Evolutionary conservation across 2,888 invertebrate species (phyloP).

Genomic region (Ectemnius continuus): DNA sequence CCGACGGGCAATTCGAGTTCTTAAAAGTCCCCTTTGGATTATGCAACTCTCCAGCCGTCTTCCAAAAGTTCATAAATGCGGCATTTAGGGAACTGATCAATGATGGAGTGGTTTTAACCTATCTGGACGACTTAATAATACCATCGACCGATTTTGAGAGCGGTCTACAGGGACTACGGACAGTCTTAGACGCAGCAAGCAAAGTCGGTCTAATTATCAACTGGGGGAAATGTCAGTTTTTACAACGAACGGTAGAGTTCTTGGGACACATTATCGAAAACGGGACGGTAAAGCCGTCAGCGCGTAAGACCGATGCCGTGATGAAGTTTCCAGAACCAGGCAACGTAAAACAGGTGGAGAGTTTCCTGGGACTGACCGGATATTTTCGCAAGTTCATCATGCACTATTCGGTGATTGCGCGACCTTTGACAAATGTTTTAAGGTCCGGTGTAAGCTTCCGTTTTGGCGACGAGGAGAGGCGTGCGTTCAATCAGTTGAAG

Average conservation of each 20-base stretch:
- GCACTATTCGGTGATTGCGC: conserved; percentile 50
- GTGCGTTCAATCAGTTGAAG: conserved; percentile 42
- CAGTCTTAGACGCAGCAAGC: not conserved
- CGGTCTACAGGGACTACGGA: not conserved
- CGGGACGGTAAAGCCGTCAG: not conserved
- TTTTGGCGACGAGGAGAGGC: conserved; percentile 27
- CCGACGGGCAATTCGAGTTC: conserved; percentile 58
- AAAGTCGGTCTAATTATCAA: conserved; percentile 15
- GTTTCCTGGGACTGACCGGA: conserved; percentile 49
- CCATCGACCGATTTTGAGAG: not conserved
- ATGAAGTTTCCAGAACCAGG: conserved; percentile 37
- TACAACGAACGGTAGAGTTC: conserved; percentile 8
- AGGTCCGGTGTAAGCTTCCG: conserved; percentile 48
- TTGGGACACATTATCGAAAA: conserved; percentile 11
- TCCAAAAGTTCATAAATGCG: conserved; percentile 5
- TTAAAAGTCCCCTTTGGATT: conserved; percentile 38
- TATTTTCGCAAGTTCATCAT: conserved; percentile 54
- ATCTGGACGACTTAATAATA: conserved; percentile 15
- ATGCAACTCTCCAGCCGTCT: too few species aligned
- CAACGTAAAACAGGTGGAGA: conserved; percentile 29
- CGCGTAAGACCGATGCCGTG: conserved; percentile 41
- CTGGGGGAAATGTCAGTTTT: conserved; percentile 15
- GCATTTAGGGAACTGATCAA: conserved; percentile 33
- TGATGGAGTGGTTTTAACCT: not conserved
- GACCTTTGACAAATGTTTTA: conserved; percentile 60